phyloP scores from a whole-genome alignment of 1,140 invertebrate species.

The Globodera rostochiensis region DNA sequence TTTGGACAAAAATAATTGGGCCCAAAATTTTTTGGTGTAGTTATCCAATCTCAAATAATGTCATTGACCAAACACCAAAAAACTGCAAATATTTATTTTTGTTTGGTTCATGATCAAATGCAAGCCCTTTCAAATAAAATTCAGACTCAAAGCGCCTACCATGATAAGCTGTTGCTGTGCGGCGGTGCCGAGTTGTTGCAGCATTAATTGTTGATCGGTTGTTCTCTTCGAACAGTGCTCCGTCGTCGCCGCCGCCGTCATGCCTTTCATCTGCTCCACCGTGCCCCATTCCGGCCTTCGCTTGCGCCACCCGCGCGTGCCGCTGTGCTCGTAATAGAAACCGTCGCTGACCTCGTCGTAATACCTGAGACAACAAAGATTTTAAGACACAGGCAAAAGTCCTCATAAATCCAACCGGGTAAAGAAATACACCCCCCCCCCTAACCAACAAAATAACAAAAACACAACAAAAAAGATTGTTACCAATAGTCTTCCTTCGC shows the following conservation, averaged over 20 bases:
- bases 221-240: background rate
- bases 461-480: background rate
- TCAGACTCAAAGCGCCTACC: no score
- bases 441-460: slow-evolving; percentile 15
- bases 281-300: slow-evolving; percentile 41
- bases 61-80: no score
- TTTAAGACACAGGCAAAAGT: background rate
- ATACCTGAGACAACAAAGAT: slow-evolving; percentile 21
- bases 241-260: background rate
- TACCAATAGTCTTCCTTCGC: slow-evolving; percentile 39
- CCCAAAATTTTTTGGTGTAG: no score
- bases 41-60: no score
- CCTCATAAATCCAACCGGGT: background rate
- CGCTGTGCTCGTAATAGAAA: slow-evolving; percentile 63
- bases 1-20: no score
- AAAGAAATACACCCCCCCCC: no score
- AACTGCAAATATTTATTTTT: no score
- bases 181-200: slow-evolving; percentile 16
- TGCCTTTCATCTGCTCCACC: slow-evolving; percentile 14
- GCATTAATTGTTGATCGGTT: slow-evolving; percentile 20
- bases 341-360: slow-evolving; percentile 53
- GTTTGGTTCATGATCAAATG: no score
- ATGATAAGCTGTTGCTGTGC: slow-evolving; percentile 4
- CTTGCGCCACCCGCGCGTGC: slow-evolving; percentile 62
- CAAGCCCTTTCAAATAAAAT: no score